A percentile compares a stretch with the other conserved stretches of the same genome.
Evolutionary conservation across 2,113 vertebrate species (phyloP).

Genomic region (Scalopus aquaticus): DNA sequence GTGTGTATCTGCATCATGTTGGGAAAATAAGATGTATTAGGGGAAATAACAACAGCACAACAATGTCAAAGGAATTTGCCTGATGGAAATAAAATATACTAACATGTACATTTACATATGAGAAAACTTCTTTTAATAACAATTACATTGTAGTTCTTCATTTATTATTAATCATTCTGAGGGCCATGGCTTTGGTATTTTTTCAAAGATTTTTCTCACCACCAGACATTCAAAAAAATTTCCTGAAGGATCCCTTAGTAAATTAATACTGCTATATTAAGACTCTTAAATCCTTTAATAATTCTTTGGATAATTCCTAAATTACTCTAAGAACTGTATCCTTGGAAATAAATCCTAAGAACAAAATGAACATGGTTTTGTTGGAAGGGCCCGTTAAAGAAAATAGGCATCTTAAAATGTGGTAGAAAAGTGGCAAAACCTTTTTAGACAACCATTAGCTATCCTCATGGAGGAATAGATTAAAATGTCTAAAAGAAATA

Average conservation of each 20-base stretch:
- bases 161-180: slow-evolving; percentile 42
- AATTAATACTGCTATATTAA: slow-evolving; percentile 72
- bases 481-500: slow-evolving; percentile 78
- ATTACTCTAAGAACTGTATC: slow-evolving; percentile 78
- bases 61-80: neutral
- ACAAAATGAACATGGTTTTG: slow-evolving; percentile 77
- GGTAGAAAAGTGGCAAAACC: slow-evolving; percentile 65
- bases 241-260: slow-evolving; percentile 68
- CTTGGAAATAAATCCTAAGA: slow-evolving; percentile 78
- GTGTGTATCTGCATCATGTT: neutral
- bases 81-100: neutral
- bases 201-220: slow-evolving; percentile 50
- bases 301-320: slow-evolving; percentile 81
- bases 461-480: slow-evolving; percentile 72
- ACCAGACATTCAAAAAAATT: slow-evolving; percentile 55
- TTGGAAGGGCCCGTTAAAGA: slow-evolving; percentile 64
- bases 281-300: slow-evolving; percentile 79
- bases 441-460: slow-evolving; percentile 77
- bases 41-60: neutral
- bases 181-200: neutral
- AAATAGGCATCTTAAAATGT: slow-evolving; percentile 70
- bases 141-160: neutral
- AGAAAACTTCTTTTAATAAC: slow-evolving; percentile 17
- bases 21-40: neutral
- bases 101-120: neutral